These are phyloP conservation scores for Emydura subglobosa DNA, from an alignment of 2,113 vertebrate species.

Conservation along the genomic window DNA sequence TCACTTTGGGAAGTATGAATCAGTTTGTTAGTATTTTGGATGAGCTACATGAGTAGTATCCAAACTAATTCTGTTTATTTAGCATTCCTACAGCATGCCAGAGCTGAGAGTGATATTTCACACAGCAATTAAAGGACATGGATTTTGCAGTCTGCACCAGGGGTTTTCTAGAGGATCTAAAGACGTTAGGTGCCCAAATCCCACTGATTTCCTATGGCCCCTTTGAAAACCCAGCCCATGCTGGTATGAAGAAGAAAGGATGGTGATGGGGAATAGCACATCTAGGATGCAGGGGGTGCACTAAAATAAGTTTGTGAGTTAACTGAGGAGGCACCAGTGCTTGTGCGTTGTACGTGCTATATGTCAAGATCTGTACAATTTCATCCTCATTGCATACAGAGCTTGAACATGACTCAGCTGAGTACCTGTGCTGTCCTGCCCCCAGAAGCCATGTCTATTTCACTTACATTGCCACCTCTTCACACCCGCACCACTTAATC, in stretches of 20 bases:
- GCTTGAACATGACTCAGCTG: not conserved
- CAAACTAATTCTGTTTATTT: not conserved
- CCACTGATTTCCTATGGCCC: accelerated
- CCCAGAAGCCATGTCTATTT: not conserved
- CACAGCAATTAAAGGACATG: not conserved
- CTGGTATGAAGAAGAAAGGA: not conserved
- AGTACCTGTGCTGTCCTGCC: not conserved
- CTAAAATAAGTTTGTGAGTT: not conserved
- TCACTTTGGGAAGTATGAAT: accelerated
- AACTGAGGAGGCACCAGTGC: not conserved
- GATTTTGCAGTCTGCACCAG: not conserved
- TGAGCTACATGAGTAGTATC: not conserved
- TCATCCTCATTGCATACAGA: not conserved
- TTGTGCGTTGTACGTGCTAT: not conserved
- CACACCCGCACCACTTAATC: not conserved
- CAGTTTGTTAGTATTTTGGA: accelerated
- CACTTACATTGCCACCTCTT: not conserved
- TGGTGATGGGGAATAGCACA: not conserved
- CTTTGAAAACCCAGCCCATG: not conserved
- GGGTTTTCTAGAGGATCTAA: not conserved
- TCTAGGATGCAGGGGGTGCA: not conserved
- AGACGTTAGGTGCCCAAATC: not conserved
- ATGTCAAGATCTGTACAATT: not conserved
- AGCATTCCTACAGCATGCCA: accelerated
- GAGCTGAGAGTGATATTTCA: not conserved